Evolutionary conservation across 1,140 invertebrate species (phyloP), one percentile per base, ranked within the genome.

Genomic region (Gerris buenoi): DNA sequence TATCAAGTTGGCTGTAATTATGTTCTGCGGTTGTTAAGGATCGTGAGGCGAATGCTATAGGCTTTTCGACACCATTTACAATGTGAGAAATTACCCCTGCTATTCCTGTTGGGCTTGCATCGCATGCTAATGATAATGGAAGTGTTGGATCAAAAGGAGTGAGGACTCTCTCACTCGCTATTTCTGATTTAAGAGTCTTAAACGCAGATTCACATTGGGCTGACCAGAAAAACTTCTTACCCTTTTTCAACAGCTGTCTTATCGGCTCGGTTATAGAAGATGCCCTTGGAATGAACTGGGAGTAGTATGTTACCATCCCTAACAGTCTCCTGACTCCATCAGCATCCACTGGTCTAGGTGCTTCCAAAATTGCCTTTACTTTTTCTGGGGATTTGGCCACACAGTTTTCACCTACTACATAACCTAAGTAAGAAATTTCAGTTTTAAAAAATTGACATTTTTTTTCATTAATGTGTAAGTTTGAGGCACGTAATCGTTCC

Each of bases 1-100:
- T 76, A 66, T 82, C 77, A 1, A 80, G 76, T 70, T 79, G 75
- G 10, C 73, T 75, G 68, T 80, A 80, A 59, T 79, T 78, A 27
- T 70, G n/a, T 73, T 82, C 76, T 25, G 73, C 71, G 2, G 65
- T 1, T 2, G 75, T 76, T 10, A 81, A 68, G 3, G 76, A 73
- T 28, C 77, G 66, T 2, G 77, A 80, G 2, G 76, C 77, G 68
- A 74, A 81, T 15, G 75, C 74, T 2, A 81, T 71, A 0, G 75
- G 75, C 57, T 71, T 72, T 71, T 75, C 74, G 23, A 66, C n/a
- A 1, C 74, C 77, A 70, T 79, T 73, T n/a, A 70, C 73, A 68
- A 67, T 67, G 28, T 76, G 75, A 13, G 72, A 71, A 2, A 77
- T 67, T 23, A 78, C 71, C 0, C 70, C 75, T 10, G 72, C 77